Conservation (phyloP, 2,113 vertebrate genomes). For the Lycaon pictus region DNA sequence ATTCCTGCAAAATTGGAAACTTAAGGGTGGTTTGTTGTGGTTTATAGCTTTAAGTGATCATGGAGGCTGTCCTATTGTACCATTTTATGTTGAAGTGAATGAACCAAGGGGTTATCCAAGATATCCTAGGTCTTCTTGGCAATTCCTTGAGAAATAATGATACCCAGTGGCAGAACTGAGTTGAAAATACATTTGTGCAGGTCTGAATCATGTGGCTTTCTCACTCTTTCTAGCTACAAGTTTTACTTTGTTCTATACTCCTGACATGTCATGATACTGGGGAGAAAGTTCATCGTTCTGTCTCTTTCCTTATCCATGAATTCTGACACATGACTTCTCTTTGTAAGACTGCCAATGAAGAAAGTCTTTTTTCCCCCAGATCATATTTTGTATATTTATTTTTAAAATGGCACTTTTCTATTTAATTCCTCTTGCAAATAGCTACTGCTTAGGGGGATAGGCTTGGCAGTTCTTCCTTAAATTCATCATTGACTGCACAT, state of each 20-base stretch:
- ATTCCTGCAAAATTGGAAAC: conserved; percentile 53
- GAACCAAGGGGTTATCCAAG: background rate
- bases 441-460: background rate
- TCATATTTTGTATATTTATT: background rate
- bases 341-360: background rate
- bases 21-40: conserved; percentile 23
- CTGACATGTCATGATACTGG: background rate
- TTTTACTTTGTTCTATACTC: background rate
- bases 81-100: background rate
- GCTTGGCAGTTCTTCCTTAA: background rate
- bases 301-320: background rate
- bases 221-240: background rate
- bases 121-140: background rate
- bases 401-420: background rate
- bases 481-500: background rate
- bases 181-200: background rate
- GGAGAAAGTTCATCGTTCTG: background rate
- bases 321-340: background rate
- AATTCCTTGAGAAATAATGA: conserved; percentile 6
- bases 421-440: background rate
- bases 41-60: background rate
- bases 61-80: background rate
- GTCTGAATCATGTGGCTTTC: background rate
- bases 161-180: background rate
- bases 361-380: background rate